Conservation (phyloP, 2,888 invertebrate genomes). For the Bellardia pandia region DNA sequence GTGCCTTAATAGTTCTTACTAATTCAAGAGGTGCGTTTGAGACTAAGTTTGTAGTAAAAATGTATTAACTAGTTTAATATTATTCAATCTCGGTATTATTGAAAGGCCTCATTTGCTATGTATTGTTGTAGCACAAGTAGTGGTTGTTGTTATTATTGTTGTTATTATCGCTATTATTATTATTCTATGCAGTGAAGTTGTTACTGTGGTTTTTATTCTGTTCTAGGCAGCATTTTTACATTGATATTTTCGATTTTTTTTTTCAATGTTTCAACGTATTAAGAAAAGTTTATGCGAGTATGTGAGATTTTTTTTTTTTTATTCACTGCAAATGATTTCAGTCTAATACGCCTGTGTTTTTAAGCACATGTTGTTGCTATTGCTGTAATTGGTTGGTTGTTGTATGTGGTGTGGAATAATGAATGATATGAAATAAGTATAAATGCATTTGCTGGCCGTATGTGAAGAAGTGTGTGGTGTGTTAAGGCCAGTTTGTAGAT, state of each 20-base stretch:
- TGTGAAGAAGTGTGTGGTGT: constrained; percentile 35
- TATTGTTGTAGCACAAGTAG: constrained; percentile 9
- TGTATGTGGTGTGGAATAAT: constrained; percentile 68
- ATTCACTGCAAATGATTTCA: constrained; percentile 19
- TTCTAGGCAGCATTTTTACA: constrained; percentile 52
- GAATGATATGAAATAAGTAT: constrained; percentile 59
- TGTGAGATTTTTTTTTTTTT: constrained; percentile 35
- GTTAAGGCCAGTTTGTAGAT: constrained; percentile 57
- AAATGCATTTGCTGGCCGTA: constrained; percentile 37
- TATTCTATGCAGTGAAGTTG: constrained; percentile 43
- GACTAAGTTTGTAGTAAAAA: constrained; percentile 29
- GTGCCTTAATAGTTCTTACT: constrained; percentile 34
- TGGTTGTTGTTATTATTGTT: neutral
- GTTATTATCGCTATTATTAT: constrained; percentile 46
- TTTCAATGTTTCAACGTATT: constrained; percentile 24
- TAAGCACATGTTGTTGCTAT: neutral
- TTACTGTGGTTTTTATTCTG: constrained; percentile 22
- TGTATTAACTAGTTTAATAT: constrained; percentile 63
- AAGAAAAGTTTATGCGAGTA: constrained; percentile 59
- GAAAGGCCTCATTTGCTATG: constrained; percentile 58
- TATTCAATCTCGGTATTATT: constrained; percentile 70
- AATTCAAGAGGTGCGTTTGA: constrained; percentile 61
- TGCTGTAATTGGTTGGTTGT: constrained; percentile 1
- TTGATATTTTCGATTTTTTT: constrained; percentile 56
- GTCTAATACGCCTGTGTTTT: constrained; percentile 33